Conservation (phyloP, 2,113 vertebrate genomes). For the Oryzias javanicus region DNA sequence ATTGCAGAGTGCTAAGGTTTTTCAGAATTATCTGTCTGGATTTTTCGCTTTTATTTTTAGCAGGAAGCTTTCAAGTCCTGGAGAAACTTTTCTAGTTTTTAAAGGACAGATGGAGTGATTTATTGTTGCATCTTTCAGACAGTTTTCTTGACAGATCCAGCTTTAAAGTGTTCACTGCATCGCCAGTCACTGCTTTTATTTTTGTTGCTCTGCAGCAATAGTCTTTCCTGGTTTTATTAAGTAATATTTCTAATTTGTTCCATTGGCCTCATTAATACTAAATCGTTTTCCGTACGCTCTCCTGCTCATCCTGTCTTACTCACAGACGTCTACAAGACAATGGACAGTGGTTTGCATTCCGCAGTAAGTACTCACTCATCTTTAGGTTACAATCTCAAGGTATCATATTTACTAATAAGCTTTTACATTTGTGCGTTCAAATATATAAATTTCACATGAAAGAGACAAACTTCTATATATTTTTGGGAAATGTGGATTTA, state of each 20-base stretch:
- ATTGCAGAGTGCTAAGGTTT: neutral
- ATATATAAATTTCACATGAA: neutral
- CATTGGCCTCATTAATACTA: neutral
- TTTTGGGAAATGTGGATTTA: conserved; percentile 77
- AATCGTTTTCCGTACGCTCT: conserved; percentile 13
- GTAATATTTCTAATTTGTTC: neutral
- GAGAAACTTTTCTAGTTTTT: too few species aligned
- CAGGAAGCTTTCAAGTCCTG: too few species aligned
- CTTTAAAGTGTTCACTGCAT: neutral
- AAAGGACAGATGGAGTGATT: too few species aligned
- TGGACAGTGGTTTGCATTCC: conserved; percentile 6
- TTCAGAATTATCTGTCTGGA: neutral
- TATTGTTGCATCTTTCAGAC: too few species aligned
- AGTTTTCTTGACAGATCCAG: too few species aligned
- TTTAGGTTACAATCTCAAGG: neutral
- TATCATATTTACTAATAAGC: neutral
- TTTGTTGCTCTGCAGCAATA: conserved; percentile 16
- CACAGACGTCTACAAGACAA: conserved; percentile 58
- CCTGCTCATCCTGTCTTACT: conserved; percentile 35
- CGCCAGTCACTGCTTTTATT: neutral
- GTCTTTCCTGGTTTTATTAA: conserved; percentile 16
- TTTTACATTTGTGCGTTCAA: neutral
- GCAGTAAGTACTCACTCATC: too few species aligned
- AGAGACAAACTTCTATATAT: neutral
- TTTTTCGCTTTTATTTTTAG: too few species aligned